phyloP scores from a whole-genome alignment of 2,797 vertebrate genomes.

The Ateles fusciceps region DNA sequence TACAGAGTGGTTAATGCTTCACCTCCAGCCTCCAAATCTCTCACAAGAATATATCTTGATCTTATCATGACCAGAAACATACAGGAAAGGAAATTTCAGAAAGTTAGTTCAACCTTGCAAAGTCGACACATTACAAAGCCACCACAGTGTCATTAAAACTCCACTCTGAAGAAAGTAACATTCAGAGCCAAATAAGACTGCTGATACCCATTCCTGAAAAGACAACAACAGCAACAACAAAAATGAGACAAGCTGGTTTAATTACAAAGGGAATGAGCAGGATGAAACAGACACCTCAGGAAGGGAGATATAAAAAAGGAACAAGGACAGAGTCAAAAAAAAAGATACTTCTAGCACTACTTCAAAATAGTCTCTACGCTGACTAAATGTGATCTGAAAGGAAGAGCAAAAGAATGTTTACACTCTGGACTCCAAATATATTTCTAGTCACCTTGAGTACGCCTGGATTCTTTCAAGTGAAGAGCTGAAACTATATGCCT shows the following conservation, averaged over 20 bases:
- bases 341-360: not conserved
- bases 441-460: not conserved
- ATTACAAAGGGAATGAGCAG: not conserved
- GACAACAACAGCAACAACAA: too few relatives aligned
- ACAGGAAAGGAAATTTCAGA: not conserved
- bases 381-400: not conserved
- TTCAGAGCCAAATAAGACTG: not conserved
- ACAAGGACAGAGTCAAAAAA: not conserved
- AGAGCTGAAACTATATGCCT: not conserved
- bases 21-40: not conserved
- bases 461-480: not conserved
- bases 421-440: not conserved
- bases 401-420: not conserved
- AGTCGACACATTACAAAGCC: not conserved
- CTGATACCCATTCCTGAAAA: not conserved
- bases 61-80: not conserved
- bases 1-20: not conserved
- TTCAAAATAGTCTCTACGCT: not conserved
- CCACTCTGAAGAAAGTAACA: not conserved
- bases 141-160: not conserved
- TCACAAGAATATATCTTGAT: not conserved
- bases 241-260: not conserved
- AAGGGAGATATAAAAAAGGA: not conserved
- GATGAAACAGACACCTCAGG: not conserved
- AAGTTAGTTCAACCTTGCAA: not conserved